Percentiles rank a stretch among this genome's conserved stretches.
These are phyloP conservation scores for Erynnis tages DNA, from an alignment of 2,888 invertebrate species.

Conservation along the genomic window DNA sequence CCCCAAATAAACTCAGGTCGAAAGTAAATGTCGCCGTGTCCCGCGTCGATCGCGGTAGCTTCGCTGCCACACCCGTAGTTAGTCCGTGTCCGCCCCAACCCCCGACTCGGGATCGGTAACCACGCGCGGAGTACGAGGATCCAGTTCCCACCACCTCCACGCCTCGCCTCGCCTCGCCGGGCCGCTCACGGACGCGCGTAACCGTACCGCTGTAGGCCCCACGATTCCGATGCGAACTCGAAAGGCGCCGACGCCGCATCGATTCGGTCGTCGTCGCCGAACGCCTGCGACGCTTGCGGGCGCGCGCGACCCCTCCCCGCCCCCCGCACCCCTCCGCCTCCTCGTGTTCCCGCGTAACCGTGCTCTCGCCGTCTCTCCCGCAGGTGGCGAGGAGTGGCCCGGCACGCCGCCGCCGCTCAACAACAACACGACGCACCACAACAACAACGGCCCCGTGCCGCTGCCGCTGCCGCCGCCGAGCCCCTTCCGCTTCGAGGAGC, in stretches of 20 bases:
- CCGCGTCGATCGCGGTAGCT: slow-evolving; percentile 4
- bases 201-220: slow-evolving; percentile 51
- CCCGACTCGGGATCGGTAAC: slow-evolving; percentile 28
- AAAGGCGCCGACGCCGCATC: slow-evolving; percentile 57
- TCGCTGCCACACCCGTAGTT: slow-evolving; percentile 54
- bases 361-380: slow-evolving; percentile 70
- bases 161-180: slow-evolving; percentile 38
- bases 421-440: slow-evolving; percentile 81
- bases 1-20: slow-evolving; percentile 15
- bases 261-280: slow-evolving; percentile 48
- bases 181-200: slow-evolving; percentile 70
- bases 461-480: slow-evolving; percentile 77
- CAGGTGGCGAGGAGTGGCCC: slow-evolving; percentile 79
- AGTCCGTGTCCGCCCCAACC: slow-evolving; percentile 72
- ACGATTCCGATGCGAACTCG: slow-evolving; percentile 54
- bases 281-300: slow-evolving; percentile 55
- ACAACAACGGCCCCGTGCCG: slow-evolving; percentile 75
- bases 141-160: slow-evolving; percentile 60
- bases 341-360: slow-evolving; percentile 87
- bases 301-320: slow-evolving; percentile 50
- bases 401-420: slow-evolving; percentile 76
- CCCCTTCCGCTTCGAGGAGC: slow-evolving; percentile 92
- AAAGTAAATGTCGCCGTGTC: slow-evolving; percentile 9
- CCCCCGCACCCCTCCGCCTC: slow-evolving; percentile 82
- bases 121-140: slow-evolving; percentile 61